Evolutionary conservation across 2,888 invertebrate species (phyloP), one percentile per base, ranked within the genome.

Genomic region (Rugalucina vietnamica): DNA sequence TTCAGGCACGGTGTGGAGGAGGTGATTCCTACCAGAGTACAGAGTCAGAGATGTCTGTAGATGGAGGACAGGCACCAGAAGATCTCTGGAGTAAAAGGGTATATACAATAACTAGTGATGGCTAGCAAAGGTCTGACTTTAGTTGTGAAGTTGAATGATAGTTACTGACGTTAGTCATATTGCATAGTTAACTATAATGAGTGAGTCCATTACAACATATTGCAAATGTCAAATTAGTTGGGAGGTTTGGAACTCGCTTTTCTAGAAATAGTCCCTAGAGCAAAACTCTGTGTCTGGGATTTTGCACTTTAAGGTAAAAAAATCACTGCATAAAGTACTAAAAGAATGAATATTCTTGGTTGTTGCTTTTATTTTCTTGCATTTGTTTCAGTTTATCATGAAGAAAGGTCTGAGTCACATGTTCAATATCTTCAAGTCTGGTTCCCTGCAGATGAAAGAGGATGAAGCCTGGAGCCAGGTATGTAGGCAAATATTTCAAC

Each of bases 401-500:
- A 97, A 97, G 90, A 98, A 98, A 21, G 98, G 98, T 0, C 95
- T 99, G 88, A 96, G 97, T 82, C 97, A 98, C 95, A 95, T 98
- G 43, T 98, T 98, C 94, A 97, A 98, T 94, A 98, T 98, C 89
- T 98, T 98, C 95, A 97, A 98, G 96, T 98, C 97, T 43, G 98
- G 97, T 29, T 96, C 97, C 57, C 94, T 98, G 85, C 97, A 98
- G 95, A 94, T 96, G 34, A 96, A 97, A 78, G 95, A 95, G 71
- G 96, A 96, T 49, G 97, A 97, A 34, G 97, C 97, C 76, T 97
- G 98, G 95, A 95, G 94, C 90, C 95, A 95, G 92, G 95, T 95
- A 84, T 85, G 82, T 70, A 32, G n/a, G n/a, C n/a, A n/a, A n/a
- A n/a, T n/a, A n/a, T n/a, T n/a, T n/a, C n/a, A n/a, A n/a, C n/a